Evolutionary conservation across 2,113 vertebrate genomes (phyloP).

Genomic region (Hylia prasina): DNA sequence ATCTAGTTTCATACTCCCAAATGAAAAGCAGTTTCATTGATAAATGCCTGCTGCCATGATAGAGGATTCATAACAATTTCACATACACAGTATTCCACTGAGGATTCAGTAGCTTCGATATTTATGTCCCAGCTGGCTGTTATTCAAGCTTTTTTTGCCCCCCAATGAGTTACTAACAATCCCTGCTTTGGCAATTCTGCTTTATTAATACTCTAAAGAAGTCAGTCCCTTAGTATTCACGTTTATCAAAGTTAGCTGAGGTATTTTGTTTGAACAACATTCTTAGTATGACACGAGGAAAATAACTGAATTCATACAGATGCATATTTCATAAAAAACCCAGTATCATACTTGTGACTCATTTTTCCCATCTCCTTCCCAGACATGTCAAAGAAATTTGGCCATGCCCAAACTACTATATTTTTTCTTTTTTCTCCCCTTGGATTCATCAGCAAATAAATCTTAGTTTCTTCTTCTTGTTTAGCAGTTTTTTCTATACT

Average conservation of each 20-base stretch:
- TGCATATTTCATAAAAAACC: neutral
- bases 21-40: neutral
- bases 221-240: neutral
- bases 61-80: neutral
- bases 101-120: neutral
- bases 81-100: neutral
- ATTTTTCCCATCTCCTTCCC: neutral
- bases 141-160: neutral
- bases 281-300: neutral
- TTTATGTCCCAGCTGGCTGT: neutral
- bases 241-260: neutral
- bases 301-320: neutral
- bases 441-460: neutral
- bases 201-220: neutral
- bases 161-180: neutral
- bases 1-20: neutral
- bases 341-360: neutral
- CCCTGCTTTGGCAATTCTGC: neutral
- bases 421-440: neutral
- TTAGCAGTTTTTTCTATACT: neutral
- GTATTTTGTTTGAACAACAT: neutral
- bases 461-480: neutral
- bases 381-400: neutral
- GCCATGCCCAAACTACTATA: neutral
- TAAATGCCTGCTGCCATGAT: neutral